A percentile compares a stretch with the other conserved stretches of the same genome.
These are phyloP conservation scores for Drosophila ambigua DNA, from an alignment of 1,140 invertebrate species.

Conservation along the genomic window DNA sequence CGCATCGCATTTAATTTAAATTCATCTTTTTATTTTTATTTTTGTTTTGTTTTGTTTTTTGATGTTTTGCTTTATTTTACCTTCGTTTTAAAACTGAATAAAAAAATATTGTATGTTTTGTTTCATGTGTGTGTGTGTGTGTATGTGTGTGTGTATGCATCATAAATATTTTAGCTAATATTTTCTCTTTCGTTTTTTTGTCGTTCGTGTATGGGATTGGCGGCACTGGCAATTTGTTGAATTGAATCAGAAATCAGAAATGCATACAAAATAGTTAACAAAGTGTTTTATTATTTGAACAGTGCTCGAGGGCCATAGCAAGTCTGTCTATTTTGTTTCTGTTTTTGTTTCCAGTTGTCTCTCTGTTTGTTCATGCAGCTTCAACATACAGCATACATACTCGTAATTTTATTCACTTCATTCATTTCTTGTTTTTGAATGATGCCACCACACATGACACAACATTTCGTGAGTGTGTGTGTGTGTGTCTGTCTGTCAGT, in stretches of 20 bases:
- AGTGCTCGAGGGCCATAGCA: conserved; percentile 30
- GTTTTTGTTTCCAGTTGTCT: background rate
- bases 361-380: conserved; percentile 1
- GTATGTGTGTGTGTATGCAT: conserved; percentile 23
- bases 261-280: conserved; percentile 68
- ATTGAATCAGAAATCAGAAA: conserved; percentile 61
- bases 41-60: conserved; percentile 28
- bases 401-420: no score
- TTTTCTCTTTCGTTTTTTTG: conserved; percentile 32
- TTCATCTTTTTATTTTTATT: conserved; percentile 31
- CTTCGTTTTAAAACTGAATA: conserved; percentile 57
- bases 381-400: no score
- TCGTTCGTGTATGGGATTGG: background rate
- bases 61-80: conserved; percentile 53
- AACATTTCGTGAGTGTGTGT: no score
- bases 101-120: conserved; percentile 64
- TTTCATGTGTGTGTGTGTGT: conserved; percentile 26
- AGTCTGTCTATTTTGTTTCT: conserved; percentile 20
- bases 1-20: conserved; percentile 59
- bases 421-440: no score
- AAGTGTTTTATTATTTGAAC: conserved; percentile 54
- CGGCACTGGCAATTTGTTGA: conserved; percentile 45
- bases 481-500: conserved; percentile 32
- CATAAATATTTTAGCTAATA: conserved; percentile 65
- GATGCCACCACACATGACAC: no score